phyloP scores from a whole-genome alignment of 2,113 vertebrate species.

The Apeltes quadracus region DNA sequence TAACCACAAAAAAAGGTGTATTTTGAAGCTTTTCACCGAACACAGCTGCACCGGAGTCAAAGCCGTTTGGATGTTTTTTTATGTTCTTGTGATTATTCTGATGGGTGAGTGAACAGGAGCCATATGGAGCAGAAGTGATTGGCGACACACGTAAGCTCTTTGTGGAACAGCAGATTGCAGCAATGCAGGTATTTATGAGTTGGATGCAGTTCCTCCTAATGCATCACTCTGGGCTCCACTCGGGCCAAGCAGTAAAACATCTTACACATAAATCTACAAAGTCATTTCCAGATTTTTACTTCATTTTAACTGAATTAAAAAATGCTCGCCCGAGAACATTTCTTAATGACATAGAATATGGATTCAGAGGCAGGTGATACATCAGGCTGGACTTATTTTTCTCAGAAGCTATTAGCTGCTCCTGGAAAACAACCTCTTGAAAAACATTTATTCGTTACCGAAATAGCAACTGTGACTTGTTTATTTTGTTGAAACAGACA shows the following conservation, averaged over 20 bases:
- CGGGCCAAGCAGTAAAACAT: slow-evolving; percentile 10
- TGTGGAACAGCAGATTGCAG: slow-evolving; percentile 44
- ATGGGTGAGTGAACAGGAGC: slow-evolving; percentile 16
- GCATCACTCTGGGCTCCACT: background rate
- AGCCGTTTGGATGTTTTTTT: slow-evolving; percentile 7
- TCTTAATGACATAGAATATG: slow-evolving; percentile 24
- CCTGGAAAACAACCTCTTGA: slow-evolving; percentile 11
- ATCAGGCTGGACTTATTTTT: slow-evolving; percentile 3
- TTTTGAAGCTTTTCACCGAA: background rate
- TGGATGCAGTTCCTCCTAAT: slow-evolving; percentile 28
- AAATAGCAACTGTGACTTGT: background rate
- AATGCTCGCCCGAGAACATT: background rate
- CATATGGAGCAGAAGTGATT: slow-evolving; percentile 42
- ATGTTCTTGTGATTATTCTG: slow-evolving; percentile 17
- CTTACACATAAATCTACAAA: background rate
- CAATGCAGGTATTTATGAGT: slow-evolving; percentile 71
- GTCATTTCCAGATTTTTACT: background rate
- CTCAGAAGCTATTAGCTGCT: slow-evolving; percentile 11
- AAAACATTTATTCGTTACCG: background rate
- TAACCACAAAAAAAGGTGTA: background rate
- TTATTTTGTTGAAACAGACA: background rate
- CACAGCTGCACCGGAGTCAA: background rate
- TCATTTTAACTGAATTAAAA: slow-evolving; percentile 3
- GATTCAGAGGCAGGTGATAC: slow-evolving; percentile 15
- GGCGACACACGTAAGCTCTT: slow-evolving; percentile 63